phyloP scores from a whole-genome alignment of 2,888 invertebrate genomes.

The Auanema freiburgensis region DNA sequence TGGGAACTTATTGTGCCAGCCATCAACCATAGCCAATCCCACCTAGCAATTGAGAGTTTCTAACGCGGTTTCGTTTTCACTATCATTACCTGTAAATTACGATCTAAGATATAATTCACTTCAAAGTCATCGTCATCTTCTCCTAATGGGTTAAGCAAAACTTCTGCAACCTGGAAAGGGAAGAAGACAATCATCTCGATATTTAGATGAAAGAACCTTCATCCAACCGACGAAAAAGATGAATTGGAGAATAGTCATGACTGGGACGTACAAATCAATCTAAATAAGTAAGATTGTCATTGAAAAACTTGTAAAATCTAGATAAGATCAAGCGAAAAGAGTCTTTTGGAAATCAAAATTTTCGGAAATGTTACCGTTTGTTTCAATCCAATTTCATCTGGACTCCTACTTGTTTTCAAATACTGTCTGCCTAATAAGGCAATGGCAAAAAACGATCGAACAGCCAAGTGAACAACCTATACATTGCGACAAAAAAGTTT shows the following conservation, averaged over 20 bases:
- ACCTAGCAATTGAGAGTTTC: slow-evolving; percentile 26
- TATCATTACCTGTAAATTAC: slow-evolving; percentile 47
- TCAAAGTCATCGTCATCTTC: slow-evolving; percentile 61
- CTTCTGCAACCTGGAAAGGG: slow-evolving; percentile 12
- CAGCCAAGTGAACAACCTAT: slow-evolving; percentile 59
- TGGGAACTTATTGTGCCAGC: slow-evolving; percentile 49
- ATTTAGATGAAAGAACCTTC: slow-evolving; percentile 47
- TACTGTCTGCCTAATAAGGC: slow-evolving; percentile 57
- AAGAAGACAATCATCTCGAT: not conserved
- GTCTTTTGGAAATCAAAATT: not conserved
- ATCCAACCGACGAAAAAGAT: slow-evolving; percentile 61
- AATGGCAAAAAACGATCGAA: slow-evolving; percentile 54
- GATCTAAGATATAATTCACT: slow-evolving; percentile 57
- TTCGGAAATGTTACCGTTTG: slow-evolving; percentile 11
- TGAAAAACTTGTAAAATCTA: not conserved
- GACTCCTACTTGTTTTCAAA: slow-evolving; percentile 26
- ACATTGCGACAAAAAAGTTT: slow-evolving; percentile 26
- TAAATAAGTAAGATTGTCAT: slow-evolving; percentile 15
- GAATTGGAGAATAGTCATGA: slow-evolving; percentile 61
- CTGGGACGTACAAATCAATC: slow-evolving; percentile 56
- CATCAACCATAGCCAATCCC: slow-evolving; percentile 56
- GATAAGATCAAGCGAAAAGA: not conserved
- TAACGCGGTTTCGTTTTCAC: not conserved
- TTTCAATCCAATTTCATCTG: slow-evolving; percentile 16
- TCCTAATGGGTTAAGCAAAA: slow-evolving; percentile 41